Evolutionary conservation across 1,140 invertebrate species (phyloP).

Genomic region (Harlomillsia oculata): DNA sequence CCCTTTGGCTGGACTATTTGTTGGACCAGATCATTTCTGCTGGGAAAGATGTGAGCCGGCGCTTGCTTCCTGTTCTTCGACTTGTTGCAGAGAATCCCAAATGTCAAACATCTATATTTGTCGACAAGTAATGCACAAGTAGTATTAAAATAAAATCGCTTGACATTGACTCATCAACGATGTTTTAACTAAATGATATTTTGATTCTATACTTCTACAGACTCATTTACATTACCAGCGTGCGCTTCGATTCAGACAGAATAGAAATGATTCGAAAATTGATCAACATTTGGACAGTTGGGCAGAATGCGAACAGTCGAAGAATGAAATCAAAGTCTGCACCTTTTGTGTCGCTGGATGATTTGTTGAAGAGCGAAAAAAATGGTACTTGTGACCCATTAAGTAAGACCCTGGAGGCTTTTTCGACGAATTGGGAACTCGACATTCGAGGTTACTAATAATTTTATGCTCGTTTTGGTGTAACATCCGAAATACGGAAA

Average conservation of each 20-base stretch:
- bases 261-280: not conserved
- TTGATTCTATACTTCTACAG: slow-evolving; percentile 4
- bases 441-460: slow-evolving; percentile 3
- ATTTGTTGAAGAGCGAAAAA: not conserved
- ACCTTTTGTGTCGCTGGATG: not conserved
- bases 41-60: not conserved
- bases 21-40: slow-evolving; percentile 8
- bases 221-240: not conserved
- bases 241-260: not conserved
- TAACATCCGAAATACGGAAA: not conserved
- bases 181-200: not conserved
- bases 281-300: not conserved
- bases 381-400: not conserved
- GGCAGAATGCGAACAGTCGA: not conserved
- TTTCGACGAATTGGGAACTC: not conserved
- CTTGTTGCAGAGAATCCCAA: slow-evolving; percentile 9
- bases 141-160: not conserved
- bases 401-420: too few species aligned
- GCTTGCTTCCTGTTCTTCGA: slow-evolving; percentile 8
- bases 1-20: slow-evolving; percentile 17
- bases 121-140: slow-evolving; percentile 6
- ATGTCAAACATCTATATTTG: not conserved
- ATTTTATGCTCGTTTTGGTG: not conserved
- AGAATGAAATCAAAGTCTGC: not conserved
- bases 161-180: not conserved